phyloP scores from a whole-genome alignment of 2,888 invertebrate genomes.

The Sarcophaga carnaria region DNA sequence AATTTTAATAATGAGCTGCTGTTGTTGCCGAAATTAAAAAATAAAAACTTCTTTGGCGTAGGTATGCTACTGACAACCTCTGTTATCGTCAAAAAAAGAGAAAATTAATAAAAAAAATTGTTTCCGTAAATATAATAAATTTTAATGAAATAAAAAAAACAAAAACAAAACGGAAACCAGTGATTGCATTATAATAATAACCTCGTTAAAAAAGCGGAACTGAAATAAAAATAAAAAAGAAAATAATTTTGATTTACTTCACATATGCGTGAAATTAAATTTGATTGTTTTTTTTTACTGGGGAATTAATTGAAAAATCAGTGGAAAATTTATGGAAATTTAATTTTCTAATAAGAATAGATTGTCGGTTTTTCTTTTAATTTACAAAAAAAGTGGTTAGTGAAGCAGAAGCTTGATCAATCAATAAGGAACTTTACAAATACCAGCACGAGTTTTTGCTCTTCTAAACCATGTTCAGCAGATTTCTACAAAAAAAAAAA shows the following conservation, averaged over 20 bases:
- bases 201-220: slow-evolving; percentile 31
- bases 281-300: neutral
- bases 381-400: too few relatives aligned
- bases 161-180: neutral
- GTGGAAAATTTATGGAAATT: too few relatives aligned
- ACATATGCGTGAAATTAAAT: slow-evolving; percentile 52
- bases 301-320: too few relatives aligned
- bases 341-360: too few relatives aligned
- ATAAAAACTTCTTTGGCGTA: slow-evolving; percentile 22
- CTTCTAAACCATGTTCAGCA: too few relatives aligned
- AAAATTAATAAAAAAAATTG: slow-evolving; percentile 55
- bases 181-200: slow-evolving; percentile 48
- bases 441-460: too few relatives aligned
- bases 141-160: slow-evolving; percentile 57
- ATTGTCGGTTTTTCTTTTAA: too few relatives aligned
- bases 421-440: too few relatives aligned
- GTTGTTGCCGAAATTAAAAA: slow-evolving; percentile 53
- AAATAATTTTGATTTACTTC: slow-evolving; percentile 59
- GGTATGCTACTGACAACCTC: slow-evolving; percentile 62
- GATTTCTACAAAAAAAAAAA: too few relatives aligned
- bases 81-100: slow-evolving; percentile 21
- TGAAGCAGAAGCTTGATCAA: too few relatives aligned
- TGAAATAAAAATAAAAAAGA: slow-evolving; percentile 2
- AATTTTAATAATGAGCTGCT: slow-evolving; percentile 50
- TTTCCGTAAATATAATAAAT: slow-evolving; percentile 62